A percentile compares a stretch with the other conserved stretches of the same genome.
Evolutionary conservation across 2,113 vertebrate genomes (phyloP).

Genomic region (Oncorhynchus masou): DNA sequence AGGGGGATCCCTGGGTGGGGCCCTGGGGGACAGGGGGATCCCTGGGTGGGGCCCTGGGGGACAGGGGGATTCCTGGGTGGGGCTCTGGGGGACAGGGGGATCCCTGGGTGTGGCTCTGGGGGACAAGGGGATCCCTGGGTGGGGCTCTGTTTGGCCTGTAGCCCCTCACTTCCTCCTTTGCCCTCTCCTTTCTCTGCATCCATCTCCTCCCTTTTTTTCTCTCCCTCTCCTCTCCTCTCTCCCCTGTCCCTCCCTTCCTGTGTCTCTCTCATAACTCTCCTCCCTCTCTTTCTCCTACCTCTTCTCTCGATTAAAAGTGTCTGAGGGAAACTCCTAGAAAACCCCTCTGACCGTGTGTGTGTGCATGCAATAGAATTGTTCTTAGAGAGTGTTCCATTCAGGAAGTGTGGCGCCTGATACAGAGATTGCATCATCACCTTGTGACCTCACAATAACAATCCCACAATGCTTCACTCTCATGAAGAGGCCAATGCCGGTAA

Average conservation of each 20-base stretch:
- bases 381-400: constrained; percentile 55
- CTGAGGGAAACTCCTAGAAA: constrained; percentile 16
- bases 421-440: constrained; percentile 68
- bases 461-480: constrained; percentile 56
- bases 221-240: not conserved
- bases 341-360: not conserved
- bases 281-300: not conserved
- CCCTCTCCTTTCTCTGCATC: not conserved
- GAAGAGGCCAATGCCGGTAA: constrained; percentile 20
- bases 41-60: not conserved
- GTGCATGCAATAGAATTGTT: constrained; percentile 23
- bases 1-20: not conserved
- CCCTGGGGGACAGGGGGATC: not conserved
- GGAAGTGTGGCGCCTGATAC: constrained; percentile 62
- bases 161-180: not conserved
- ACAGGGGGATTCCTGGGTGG: not conserved
- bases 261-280: not conserved
- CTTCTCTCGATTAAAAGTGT: not conserved
- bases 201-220: not conserved
- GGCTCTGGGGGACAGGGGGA: not conserved
- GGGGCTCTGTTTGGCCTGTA: not conserved
- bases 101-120: not conserved
- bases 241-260: not conserved
- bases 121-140: not conserved
- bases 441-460: constrained; percentile 62